Conservation (phyloP, 1,140 invertebrate genomes). For the Camponotus pennsylvanicus region DNA sequence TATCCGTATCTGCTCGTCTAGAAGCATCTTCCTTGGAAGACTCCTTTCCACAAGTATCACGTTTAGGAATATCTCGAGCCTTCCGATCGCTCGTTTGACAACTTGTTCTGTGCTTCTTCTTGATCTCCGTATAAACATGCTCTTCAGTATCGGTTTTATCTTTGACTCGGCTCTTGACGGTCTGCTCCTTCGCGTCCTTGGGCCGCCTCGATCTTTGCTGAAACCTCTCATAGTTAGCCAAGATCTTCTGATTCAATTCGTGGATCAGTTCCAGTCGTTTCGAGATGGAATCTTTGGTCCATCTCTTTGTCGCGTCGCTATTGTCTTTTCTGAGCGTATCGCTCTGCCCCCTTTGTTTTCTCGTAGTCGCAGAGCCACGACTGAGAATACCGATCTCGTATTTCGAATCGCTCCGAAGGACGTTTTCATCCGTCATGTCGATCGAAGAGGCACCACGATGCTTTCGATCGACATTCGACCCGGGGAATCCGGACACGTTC, state of each 20-base stretch:
- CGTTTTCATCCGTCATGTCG: conserved; percentile 62
- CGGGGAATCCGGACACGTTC: conserved; percentile 78
- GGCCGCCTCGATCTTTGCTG: conserved; percentile 78
- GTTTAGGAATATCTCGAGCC: conserved; percentile 33
- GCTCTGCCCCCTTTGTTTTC: conserved; percentile 59
- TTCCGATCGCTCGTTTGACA: conserved; percentile 30
- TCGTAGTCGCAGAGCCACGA: conserved; percentile 40
- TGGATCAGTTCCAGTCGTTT: conserved; percentile 83
- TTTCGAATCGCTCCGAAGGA: conserved; percentile 77
- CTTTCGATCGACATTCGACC: conserved; percentile 50
- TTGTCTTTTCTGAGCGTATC: background rate
- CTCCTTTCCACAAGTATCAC: conserved; percentile 43
- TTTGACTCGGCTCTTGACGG: background rate
- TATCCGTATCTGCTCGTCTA: conserved; percentile 57
- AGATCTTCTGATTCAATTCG: conserved; percentile 84
- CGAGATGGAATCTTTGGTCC: conserved; percentile 78
- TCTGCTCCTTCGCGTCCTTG: conserved; percentile 61
- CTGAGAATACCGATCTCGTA: conserved; percentile 74
- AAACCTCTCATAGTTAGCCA: conserved; percentile 82
- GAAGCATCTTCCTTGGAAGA: background rate
- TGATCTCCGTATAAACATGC: conserved; percentile 69
- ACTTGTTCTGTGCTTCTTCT: conserved; percentile 59
- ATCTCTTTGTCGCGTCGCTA: conserved; percentile 13
- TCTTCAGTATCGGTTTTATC: conserved; percentile 48
- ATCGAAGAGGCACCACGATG: conserved; percentile 55